A percentile compares a stretch with the other conserved stretches of the same genome.
Evolutionary conservation across 2,797 vertebrate species (phyloP).

Genomic region (Carduelis carduelis): DNA sequence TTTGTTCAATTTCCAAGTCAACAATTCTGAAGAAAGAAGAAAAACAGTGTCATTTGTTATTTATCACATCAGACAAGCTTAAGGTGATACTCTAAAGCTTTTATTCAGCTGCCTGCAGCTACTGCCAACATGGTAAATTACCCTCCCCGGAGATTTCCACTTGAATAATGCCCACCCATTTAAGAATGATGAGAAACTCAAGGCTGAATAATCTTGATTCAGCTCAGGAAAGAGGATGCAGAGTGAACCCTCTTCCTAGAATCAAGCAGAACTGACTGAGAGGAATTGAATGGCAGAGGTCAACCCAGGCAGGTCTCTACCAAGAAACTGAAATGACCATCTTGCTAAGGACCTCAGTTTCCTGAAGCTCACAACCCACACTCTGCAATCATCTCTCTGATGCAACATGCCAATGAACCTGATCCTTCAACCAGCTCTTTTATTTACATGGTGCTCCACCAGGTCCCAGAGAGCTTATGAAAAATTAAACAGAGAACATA

Average conservation of each 20-base stretch:
- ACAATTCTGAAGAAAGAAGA: conserved; percentile 17
- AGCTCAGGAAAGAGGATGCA: neutral
- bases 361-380: neutral
- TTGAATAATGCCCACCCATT: neutral
- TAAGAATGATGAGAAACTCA: neutral
- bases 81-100: neutral
- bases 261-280: neutral
- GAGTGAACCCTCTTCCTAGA: neutral
- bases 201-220: neutral
- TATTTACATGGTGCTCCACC: neutral
- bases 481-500: conserved; percentile 47
- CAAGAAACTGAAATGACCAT: neutral
- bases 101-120: neutral
- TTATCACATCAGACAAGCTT: neutral
- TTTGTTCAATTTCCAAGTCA: neutral
- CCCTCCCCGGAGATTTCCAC: neutral
- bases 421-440: conserved; percentile 7
- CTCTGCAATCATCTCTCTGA: neutral
- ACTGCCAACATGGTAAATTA: neutral
- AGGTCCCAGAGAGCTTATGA: conserved; percentile 5
- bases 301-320: neutral
- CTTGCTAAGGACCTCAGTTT: neutral
- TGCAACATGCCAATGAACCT: neutral
- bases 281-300: neutral
- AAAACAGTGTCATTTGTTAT: neutral